Evolutionary conservation across 2,797 vertebrate species (phyloP).

Genomic region (Pyrocephalus nanus): DNA sequence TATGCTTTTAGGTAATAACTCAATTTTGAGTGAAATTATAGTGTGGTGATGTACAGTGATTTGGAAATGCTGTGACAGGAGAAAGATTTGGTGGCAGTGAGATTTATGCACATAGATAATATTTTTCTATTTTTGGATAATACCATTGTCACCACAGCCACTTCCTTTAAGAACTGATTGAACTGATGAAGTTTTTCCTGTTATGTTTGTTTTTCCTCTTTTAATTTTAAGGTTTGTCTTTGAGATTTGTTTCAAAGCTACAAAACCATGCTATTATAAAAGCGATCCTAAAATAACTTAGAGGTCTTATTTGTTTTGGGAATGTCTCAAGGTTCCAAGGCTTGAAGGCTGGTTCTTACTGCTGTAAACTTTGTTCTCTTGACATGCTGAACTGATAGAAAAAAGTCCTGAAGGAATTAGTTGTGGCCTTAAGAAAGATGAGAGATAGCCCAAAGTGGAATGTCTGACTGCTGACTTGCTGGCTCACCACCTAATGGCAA

Average conservation of each 20-base stretch:
- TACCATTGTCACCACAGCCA: background rate
- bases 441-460: background rate
- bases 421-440: background rate
- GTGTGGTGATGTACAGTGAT: background rate
- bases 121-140: background rate
- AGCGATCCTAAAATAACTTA: slow-evolving; percentile 6
- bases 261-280: background rate
- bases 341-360: background rate
- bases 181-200: background rate
- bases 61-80: background rate
- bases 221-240: background rate
- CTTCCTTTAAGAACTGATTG: background rate
- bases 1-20: background rate
- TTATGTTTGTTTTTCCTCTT: background rate
- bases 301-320: slow-evolving; percentile 33
- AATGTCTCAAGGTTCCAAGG: background rate
- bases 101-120: background rate
- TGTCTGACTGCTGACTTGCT: background rate
- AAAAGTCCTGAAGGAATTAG: background rate
- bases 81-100: background rate
- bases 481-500: background rate
- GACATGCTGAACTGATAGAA: slow-evolving; percentile 10
- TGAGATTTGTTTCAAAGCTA: background rate
- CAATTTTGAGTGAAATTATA: background rate
- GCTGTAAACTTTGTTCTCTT: slow-evolving; percentile 16